Evolutionary conservation across 2,888 invertebrate species (phyloP).

Genomic region (Synergus gifuensis): DNA sequence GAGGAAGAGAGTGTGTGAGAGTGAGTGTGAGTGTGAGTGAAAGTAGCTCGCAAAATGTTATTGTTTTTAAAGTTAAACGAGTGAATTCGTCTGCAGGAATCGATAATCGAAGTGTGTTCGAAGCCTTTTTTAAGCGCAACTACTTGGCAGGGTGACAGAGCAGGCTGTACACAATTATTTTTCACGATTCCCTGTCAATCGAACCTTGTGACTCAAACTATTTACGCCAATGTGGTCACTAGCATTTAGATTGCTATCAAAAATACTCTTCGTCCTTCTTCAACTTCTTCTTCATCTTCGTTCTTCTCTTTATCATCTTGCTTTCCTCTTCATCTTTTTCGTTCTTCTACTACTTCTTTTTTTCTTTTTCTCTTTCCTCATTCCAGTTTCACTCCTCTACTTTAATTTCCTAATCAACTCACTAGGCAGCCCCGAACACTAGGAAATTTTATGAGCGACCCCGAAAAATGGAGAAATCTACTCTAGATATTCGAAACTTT

Average conservation of each 20-base stretch:
- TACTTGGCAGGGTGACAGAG: slow-evolving; percentile 58
- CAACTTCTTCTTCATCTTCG: slow-evolving; percentile 24
- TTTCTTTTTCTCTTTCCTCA: not conserved
- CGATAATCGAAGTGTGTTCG: slow-evolving; percentile 67
- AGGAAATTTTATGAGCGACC: not conserved
- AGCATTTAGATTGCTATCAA: slow-evolving; percentile 40
- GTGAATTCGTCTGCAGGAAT: slow-evolving; percentile 62
- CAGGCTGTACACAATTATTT: slow-evolving; percentile 56
- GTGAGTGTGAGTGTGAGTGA: slow-evolving; percentile 50
- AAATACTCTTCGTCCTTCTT: slow-evolving; percentile 31
- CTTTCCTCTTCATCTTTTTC: slow-evolving; percentile 5
- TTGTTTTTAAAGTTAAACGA: slow-evolving; percentile 40
- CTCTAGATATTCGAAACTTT: not conserved
- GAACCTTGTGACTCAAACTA: slow-evolving; percentile 9
- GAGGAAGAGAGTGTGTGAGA: slow-evolving; percentile 51
- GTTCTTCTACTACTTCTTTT: not conserved
- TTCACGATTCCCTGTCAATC: slow-evolving; percentile 53
- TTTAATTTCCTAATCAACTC: not conserved
- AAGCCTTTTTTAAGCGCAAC: slow-evolving; percentile 61
- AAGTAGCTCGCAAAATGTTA: slow-evolving; percentile 37
- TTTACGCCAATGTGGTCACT: slow-evolving; percentile 40
- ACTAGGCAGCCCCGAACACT: slow-evolving; percentile 3
- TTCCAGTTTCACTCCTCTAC: not conserved
- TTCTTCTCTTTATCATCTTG: not conserved
- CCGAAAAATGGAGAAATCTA: not conserved